These are phyloP conservation scores for Hippotragus niger DNA, from an alignment of 2,113 vertebrate species.

Conservation along the genomic window DNA sequence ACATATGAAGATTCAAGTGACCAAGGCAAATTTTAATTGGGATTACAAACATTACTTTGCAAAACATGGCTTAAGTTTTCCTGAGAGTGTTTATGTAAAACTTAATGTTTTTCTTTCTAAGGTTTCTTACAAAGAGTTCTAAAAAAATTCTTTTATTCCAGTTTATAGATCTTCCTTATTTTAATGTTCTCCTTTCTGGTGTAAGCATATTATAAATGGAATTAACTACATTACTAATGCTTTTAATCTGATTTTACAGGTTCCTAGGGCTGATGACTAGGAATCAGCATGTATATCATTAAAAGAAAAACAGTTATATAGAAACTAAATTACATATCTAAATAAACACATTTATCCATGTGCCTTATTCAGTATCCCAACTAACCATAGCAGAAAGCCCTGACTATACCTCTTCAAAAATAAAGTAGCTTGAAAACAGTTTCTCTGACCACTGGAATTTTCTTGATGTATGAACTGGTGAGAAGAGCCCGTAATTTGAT, in stretches of 20 bases:
- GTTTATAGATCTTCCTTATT: constrained; percentile 56
- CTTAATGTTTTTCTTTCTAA: background rate
- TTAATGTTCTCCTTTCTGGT: constrained; percentile 63
- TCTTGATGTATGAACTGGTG: constrained; percentile 63
- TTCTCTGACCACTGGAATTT: constrained; percentile 59
- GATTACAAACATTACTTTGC: constrained; percentile 68
- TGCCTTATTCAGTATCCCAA: constrained; percentile 65
- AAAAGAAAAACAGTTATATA: constrained; percentile 71
- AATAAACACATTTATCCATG: constrained; percentile 69
- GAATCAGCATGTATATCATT: constrained; percentile 70
- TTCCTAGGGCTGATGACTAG: constrained; percentile 59
- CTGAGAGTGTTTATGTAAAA: constrained; percentile 7
- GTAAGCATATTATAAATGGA: constrained; percentile 73
- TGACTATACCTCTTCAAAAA: constrained; percentile 31
- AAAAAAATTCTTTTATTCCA: constrained; percentile 50
- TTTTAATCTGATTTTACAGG: constrained; percentile 81
- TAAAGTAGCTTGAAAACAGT: constrained; percentile 47
- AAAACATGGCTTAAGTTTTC: constrained; percentile 27
- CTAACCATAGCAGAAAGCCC: background rate
- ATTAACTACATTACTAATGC: constrained; percentile 77
- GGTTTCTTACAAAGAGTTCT: constrained; percentile 11
- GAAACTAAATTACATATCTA: constrained; percentile 72
- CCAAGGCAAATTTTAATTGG: constrained; percentile 68
- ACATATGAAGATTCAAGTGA: constrained; percentile 61
- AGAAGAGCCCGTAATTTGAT: constrained; percentile 57